A percentile compares a stretch with the other conserved stretches of the same genome.
Evolutionary conservation across 2,888 invertebrate species (phyloP).

Genomic region (Pristionchus exspectatus): DNA sequence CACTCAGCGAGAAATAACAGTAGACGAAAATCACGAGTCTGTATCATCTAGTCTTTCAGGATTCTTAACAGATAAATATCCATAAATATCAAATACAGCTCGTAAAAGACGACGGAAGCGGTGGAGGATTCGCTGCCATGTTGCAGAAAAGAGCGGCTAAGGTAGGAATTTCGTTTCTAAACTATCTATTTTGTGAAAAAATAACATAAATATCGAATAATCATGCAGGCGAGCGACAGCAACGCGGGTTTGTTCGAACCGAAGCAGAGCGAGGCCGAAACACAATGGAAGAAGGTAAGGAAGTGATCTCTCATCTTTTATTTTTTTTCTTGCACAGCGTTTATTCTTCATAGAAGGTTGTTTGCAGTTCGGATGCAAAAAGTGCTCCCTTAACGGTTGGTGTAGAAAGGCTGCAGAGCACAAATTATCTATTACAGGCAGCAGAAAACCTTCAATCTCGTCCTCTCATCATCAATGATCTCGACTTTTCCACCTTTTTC

Average conservation of each 20-base stretch:
- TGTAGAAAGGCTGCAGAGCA: no score
- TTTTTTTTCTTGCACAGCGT: no score
- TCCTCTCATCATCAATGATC: constrained; percentile 89
- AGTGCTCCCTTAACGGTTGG: background rate
- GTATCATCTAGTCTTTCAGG: no score
- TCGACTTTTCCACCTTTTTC: constrained; percentile 95
- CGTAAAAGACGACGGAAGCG: constrained; percentile 65
- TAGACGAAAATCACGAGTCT: background rate
- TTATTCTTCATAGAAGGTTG: no score
- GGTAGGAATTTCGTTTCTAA: background rate
- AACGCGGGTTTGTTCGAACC: constrained; percentile 65
- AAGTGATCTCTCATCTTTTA: background rate
- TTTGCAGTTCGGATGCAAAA: no score
- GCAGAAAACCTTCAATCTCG: constrained; percentile 79
- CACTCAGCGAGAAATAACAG: no score
- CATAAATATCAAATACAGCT: constrained; percentile 51
- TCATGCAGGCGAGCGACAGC: constrained; percentile 57
- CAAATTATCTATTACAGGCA: constrained; percentile 63
- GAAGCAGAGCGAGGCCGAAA: constrained; percentile 83
- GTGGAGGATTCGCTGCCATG: constrained; percentile 74
- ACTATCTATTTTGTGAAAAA: background rate
- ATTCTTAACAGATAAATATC: no score
- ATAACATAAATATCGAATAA: background rate
- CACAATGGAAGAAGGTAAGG: constrained; percentile 93
- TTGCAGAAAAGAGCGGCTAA: constrained; percentile 76